Evolutionary conservation across 2,888 invertebrate genomes (phyloP).

Genomic region (Cotesia congregata): DNA sequence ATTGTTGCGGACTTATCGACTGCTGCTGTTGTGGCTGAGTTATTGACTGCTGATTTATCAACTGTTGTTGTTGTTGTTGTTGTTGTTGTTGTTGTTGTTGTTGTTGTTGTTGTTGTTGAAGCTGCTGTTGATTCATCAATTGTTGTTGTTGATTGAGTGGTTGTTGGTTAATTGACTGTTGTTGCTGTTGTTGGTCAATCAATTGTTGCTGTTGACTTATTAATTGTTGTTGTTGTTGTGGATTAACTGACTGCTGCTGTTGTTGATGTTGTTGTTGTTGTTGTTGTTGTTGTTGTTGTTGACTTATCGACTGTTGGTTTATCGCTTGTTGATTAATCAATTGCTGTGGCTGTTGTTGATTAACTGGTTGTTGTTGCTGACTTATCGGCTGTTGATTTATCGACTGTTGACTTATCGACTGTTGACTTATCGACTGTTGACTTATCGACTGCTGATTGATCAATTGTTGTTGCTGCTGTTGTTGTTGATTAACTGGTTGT

Average conservation of each 20-base stretch:
- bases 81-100: slow-evolving; percentile 53
- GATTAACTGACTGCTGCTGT: slow-evolving; percentile 52
- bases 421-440: no score
- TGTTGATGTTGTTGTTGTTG: slow-evolving; percentile 52
- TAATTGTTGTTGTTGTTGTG: slow-evolving; percentile 65
- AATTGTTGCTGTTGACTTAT: slow-evolving; percentile 58
- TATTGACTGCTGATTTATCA: slow-evolving; percentile 47
- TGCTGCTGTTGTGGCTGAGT: slow-evolving; percentile 44
- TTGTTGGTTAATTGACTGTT: slow-evolving; percentile 39
- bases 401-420: neutral
- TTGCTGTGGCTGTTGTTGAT: slow-evolving; percentile 34
- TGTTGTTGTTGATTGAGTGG: slow-evolving; percentile 49
- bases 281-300: slow-evolving; percentile 33
- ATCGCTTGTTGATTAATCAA: slow-evolving; percentile 30
- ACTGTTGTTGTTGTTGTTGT: slow-evolving; percentile 55
- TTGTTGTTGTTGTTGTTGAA: slow-evolving; percentile 46
- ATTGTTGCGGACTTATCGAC: slow-evolving; percentile 57
- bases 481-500: no score
- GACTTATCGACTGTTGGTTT: slow-evolving; percentile 25
- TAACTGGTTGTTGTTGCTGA: slow-evolving; percentile 44
- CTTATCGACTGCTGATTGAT: no score
- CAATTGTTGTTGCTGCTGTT: no score
- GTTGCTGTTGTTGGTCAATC: slow-evolving; percentile 63
- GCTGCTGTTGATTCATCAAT: slow-evolving; percentile 50
- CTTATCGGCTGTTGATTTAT: neutral